A percentile compares a stretch with the other conserved stretches of the same genome.
Conservation (phyloP, 2,888 invertebrate species). For the Acleris cristana region DNA sequence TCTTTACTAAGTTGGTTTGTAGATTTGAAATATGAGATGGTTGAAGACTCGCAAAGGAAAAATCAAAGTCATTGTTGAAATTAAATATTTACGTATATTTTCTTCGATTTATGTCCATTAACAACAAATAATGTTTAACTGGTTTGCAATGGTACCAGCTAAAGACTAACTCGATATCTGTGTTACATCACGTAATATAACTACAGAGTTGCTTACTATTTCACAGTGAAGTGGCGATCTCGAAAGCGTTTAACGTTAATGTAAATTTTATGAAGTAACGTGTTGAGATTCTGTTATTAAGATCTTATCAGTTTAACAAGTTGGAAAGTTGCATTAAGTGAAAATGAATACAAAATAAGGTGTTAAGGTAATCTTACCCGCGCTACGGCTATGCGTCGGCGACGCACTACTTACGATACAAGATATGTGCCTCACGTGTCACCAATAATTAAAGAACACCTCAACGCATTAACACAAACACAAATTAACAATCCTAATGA, state of each 20-base stretch:
- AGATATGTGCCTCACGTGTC: constrained; percentile 67
- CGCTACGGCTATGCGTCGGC: constrained; percentile 56
- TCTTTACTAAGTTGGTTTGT: too few relatives aligned
- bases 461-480: constrained; percentile 72
- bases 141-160: constrained; percentile 20
- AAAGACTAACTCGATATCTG: constrained; percentile 5
- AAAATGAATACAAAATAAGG: constrained; percentile 43
- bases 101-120: constrained; percentile 75
- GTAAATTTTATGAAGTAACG: constrained; percentile 61
- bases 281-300: constrained; percentile 59
- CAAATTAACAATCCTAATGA: constrained; percentile 77
- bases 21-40: too few relatives aligned
- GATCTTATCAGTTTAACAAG: constrained; percentile 56
- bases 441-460: constrained; percentile 53
- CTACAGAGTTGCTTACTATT: constrained; percentile 29
- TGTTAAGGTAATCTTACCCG: constrained; percentile 48
- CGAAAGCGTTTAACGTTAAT: constrained; percentile 59
- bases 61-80: constrained; percentile 63
- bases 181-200: constrained; percentile 15
- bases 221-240: constrained; percentile 57
- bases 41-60: constrained; percentile 13
- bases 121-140: constrained; percentile 67
- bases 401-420: constrained; percentile 58
- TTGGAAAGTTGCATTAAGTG: constrained; percentile 57
- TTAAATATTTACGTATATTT: constrained; percentile 84